Evolutionary conservation across 2,888 invertebrate genomes (phyloP), one percentile per base, ranked within the genome.

Genomic region (Candidula unifasciata): DNA sequence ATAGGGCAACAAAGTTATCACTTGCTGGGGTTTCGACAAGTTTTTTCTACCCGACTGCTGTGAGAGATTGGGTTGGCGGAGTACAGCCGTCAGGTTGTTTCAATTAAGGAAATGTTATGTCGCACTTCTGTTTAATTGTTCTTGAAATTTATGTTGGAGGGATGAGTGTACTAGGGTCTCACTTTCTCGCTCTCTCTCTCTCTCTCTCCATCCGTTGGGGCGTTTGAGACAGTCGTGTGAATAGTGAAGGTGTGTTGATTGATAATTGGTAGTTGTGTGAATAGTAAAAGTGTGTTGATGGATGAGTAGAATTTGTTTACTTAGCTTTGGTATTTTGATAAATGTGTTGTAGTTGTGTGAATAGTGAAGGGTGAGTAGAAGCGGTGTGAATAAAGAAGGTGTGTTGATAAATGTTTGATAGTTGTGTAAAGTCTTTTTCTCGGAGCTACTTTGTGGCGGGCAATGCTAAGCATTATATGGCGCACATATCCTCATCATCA

Each of bases 31-130:
- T 27, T 79, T 79, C 52, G 44, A 52, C 79, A 79, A 44, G 66
- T 79, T 68, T 64, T 54, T 79, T 30, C 79, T 44, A 6, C 44
- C 13, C 44, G 8, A 66, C 21, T n/a, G n/a, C 35, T 24, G 52
- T 66, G 68, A 79, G 79, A 66, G 79, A 68, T 79, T 8, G 44
- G 79, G 79, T 79, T 27, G 10, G n/a, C 27, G 3, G 68, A 33
- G 79, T 79, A 66, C 79, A 37, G 6, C 68, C 44, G 35, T 79
- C 79, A 79, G 79, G 44, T 79, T 79, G 79, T 79, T 79, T 79
- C 66, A 79, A 79, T 79, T 79, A 79, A 30, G 37, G 68, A 64
- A 27, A 79, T 79, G 66, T 66, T 79, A 44, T 79, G 44, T 79
- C 27, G 16, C 44, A 66, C 52, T 79, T 52, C 64, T 66, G 52